phyloP scores from a whole-genome alignment of 2,797 vertebrate genomes.

The Falco concolor region DNA sequence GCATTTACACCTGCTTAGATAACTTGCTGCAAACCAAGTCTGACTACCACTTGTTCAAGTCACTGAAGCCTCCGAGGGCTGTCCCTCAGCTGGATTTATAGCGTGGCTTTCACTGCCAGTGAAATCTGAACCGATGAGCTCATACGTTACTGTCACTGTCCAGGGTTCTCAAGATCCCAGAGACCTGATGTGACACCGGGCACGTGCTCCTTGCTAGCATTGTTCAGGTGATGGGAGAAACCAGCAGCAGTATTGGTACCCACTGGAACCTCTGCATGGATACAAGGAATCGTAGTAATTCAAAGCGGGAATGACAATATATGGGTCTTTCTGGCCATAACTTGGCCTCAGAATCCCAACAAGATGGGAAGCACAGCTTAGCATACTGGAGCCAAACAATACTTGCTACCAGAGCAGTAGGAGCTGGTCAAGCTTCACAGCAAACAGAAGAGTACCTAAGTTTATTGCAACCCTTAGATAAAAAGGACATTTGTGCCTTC shows the following conservation, averaged over 20 bases:
- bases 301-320: neutral
- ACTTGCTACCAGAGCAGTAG: neutral
- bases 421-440: neutral
- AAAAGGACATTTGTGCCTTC: neutral
- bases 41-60: neutral
- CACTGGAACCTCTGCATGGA: neutral
- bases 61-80: neutral
- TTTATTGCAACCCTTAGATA: neutral
- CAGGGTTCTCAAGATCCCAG: neutral
- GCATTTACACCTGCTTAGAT: neutral
- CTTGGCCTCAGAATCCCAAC: neutral
- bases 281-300: neutral
- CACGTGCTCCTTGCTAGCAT: neutral
- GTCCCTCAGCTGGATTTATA: neutral
- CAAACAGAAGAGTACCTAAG: neutral
- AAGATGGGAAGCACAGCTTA: neutral
- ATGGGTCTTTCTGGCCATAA: neutral
- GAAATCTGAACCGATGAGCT: neutral
- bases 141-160: neutral
- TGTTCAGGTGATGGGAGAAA: neutral
- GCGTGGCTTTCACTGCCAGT: neutral
- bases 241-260: neutral
- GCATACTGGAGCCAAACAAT: neutral
- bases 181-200: neutral
- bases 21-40: neutral